Evolutionary conservation across 2,888 invertebrate species (phyloP), one percentile per base, ranked within the genome.

Genomic region (Thereva unica): DNA sequence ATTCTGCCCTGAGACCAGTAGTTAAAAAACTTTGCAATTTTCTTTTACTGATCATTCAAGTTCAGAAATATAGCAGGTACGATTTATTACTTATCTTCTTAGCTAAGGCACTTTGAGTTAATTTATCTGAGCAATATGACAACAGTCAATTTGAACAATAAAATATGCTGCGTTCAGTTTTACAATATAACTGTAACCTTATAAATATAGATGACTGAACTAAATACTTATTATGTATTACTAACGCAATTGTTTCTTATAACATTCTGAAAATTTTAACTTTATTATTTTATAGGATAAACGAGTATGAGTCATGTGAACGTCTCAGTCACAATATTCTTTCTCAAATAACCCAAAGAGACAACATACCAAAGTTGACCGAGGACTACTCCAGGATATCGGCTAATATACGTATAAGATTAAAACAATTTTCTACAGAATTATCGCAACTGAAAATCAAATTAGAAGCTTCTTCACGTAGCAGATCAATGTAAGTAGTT

Each of bases 271-370:
- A 10, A n/a, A 53, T 35, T 44, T 34, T 66, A 53, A 54, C 54
- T 8, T 54, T 37, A 6, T 59, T 38, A 12, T 34, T 57, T 71
- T 75, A 47, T 69, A 89, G 89, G 89, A 78, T 87, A 9, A 76
- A 83, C 0, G 89, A 89, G 74, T 84, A 86, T 76, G 88, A 88
- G 72, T 84, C 86, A 0, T 89, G 89, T 73, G 86, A 88, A 73
- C 85, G 85, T 68, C 76, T 89, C 34, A 84, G 84, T 73, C 82
- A 86, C 53, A 85, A 87, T 72, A 85, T 89, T 55, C 85, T 87
- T 80, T 85, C 85, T 67, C 84, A 86, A 73, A 74, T 89, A 6
- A 84, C 84, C 0, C 75, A 82, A 64, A 80, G 89, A 57, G 84
- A 86, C 71, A 80, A 81, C 69, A 82, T 84, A 70, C 76, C 82